A percentile compares a stretch with the other conserved stretches of the same genome.
These are phyloP conservation scores for Oscheius myriophilus DNA, from an alignment of 2,888 invertebrate species.

Conservation along the genomic window DNA sequence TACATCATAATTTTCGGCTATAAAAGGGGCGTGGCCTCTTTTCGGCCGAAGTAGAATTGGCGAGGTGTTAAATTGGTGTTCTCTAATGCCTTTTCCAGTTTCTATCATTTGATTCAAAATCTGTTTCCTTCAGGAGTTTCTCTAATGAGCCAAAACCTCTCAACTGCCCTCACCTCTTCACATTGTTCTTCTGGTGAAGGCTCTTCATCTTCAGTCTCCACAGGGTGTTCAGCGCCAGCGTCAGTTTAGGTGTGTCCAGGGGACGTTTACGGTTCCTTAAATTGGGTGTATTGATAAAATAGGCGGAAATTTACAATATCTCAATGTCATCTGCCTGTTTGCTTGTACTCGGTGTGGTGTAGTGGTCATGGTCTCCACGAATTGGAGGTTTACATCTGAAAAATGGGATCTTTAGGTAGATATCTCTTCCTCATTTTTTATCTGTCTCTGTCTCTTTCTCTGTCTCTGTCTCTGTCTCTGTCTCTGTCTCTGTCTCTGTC, in stretches of 20 bases:
- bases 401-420: too few relatives aligned
- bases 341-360: conserved; percentile 18
- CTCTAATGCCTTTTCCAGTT: conserved; percentile 1
- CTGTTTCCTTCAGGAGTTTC: not conserved
- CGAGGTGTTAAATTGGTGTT: too few relatives aligned
- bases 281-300: not conserved
- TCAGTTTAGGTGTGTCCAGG: conserved; percentile 17
- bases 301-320: conserved; percentile 7
- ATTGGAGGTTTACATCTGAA: not conserved
- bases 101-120: not conserved
- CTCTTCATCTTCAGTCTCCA: conserved; percentile 24
- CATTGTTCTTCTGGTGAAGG: not conserved
- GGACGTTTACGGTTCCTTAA: not conserved
- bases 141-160: too few relatives aligned
- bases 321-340: not conserved
- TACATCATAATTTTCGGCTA: too few relatives aligned
- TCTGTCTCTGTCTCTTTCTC: too few relatives aligned
- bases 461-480: too few relatives aligned
- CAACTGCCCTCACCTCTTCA: not conserved
- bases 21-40: too few relatives aligned
- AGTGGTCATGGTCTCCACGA: conserved; percentile 14
- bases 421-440: too few relatives aligned
- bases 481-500: too few relatives aligned
- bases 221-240: conserved; percentile 11
- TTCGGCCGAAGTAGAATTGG: too few relatives aligned